A percentile compares a stretch with the other conserved stretches of the same genome.
Conservation (phyloP, 2,113 vertebrate species). For the Myanophis thanlyinensis region DNA sequence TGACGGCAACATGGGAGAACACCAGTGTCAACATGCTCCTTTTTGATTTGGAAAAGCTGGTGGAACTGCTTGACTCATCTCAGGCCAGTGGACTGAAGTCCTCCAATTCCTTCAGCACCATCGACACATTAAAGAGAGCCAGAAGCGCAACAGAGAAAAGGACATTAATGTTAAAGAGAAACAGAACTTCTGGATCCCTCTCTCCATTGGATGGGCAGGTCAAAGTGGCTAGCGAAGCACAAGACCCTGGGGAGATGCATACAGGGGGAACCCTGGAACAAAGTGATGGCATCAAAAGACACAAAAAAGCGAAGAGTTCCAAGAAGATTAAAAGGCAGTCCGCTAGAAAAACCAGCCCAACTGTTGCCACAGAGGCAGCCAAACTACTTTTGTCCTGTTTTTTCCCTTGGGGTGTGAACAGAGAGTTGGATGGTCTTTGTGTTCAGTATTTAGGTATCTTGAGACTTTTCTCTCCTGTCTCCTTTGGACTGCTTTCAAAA, state of each 20-base stretch:
- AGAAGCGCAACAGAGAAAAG: slow-evolving; percentile 69
- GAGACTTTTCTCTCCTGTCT: slow-evolving; percentile 62
- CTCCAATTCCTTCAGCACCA: slow-evolving; percentile 61
- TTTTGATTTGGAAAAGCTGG: slow-evolving; percentile 74
- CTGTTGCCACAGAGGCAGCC: slow-evolving; percentile 51
- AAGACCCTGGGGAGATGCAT: slow-evolving; percentile 21
- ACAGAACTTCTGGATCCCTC: slow-evolving; percentile 49
- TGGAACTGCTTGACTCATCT: slow-evolving; percentile 61
- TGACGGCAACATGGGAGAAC: slow-evolving; percentile 64
- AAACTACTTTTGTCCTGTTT: slow-evolving; percentile 76
- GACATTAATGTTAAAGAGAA: slow-evolving; percentile 63
- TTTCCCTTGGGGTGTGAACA: slow-evolving; percentile 75
- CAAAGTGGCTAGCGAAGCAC: slow-evolving; percentile 22
- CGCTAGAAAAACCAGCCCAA: slow-evolving; percentile 52
- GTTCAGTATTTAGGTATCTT: slow-evolving; percentile 57
- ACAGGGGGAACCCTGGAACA: slow-evolving; percentile 38
- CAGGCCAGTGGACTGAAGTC: slow-evolving; percentile 43
- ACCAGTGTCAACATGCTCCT: slow-evolving; percentile 70
- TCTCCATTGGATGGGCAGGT: slow-evolving; percentile 38
- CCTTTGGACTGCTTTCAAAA: slow-evolving; percentile 67
- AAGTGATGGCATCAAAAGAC: slow-evolving; percentile 53
- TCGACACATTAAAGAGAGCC: slow-evolving; percentile 58
- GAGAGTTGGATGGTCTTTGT: slow-evolving; percentile 69
- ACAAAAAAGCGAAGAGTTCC: slow-evolving; percentile 72
- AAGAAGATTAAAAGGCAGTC: slow-evolving; percentile 56